A percentile compares a stretch with the other conserved stretches of the same genome.
phyloP scores from a whole-genome alignment of 2,113 vertebrate genomes.

The Proteles cristata region DNA sequence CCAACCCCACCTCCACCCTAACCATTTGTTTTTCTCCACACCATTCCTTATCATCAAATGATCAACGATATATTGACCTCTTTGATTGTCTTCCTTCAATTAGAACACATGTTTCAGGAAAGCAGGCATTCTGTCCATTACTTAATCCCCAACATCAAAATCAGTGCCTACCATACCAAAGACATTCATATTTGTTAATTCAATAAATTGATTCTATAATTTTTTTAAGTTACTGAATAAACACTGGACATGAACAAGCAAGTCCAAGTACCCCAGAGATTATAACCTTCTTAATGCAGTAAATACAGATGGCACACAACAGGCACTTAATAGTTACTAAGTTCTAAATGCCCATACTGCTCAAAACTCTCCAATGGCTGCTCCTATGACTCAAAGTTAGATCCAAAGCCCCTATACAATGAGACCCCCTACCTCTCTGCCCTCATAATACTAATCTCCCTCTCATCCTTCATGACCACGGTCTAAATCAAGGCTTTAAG shows the following conservation, averaged over 20 bases:
- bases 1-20: neutral
- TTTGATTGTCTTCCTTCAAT: neutral
- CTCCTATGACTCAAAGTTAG: neutral
- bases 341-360: neutral
- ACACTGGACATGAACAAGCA: neutral
- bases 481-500: conserved; percentile 2
- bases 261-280: neutral
- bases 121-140: neutral
- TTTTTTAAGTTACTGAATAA: neutral
- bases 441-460: neutral
- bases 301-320: neutral
- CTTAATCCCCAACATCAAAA: conserved; percentile 1
- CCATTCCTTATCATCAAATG: neutral
- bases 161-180: neutral
- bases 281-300: neutral
- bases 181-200: neutral
- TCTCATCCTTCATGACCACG: neutral
- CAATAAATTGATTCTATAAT: neutral
- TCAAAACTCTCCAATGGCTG: neutral
- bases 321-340: neutral
- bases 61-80: neutral
- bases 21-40: neutral
- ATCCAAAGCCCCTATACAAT: neutral
- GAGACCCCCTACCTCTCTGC: neutral
- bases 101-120: neutral